phyloP scores from a whole-genome alignment of 2,113 vertebrate genomes.

The Phrynosoma platyrhinos region DNA sequence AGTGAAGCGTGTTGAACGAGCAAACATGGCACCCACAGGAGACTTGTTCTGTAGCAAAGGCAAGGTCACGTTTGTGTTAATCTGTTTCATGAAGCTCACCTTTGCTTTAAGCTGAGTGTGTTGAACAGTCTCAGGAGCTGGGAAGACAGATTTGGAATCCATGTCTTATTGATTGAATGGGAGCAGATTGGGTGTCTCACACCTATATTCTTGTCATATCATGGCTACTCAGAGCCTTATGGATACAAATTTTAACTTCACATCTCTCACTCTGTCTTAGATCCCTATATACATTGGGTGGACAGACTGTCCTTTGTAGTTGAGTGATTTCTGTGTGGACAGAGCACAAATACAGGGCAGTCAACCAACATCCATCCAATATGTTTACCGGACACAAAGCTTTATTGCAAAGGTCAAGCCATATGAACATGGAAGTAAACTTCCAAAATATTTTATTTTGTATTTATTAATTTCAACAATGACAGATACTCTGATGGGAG shows the following conservation, averaged over 20 bases:
- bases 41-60: conserved; percentile 73
- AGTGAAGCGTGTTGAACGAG: conserved; percentile 85
- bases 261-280: neutral
- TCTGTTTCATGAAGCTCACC: conserved; percentile 61
- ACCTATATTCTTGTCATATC: neutral
- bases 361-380: neutral
- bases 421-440: conserved; percentile 2
- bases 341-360: neutral
- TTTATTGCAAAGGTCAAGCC: neutral
- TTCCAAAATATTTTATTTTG: neutral
- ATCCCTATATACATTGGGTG: neutral
- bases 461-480: neutral
- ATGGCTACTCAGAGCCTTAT: neutral
- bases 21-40: conserved; percentile 79
- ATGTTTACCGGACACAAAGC: neutral
- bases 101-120: conserved; percentile 48
- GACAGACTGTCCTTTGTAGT: neutral
- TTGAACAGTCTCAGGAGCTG: conserved; percentile 36
- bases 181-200: neutral
- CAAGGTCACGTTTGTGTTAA: conserved; percentile 72
- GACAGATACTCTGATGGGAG: neutral
- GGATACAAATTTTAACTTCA: neutral
- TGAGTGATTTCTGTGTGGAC: neutral
- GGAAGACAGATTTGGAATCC: conserved; percentile 20
- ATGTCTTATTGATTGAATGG: fast-evolving